Percentiles rank a stretch among this genome's conserved stretches.
Conservation (phyloP, 2,797 vertebrate species). For the Sebastes vulpes region DNA sequence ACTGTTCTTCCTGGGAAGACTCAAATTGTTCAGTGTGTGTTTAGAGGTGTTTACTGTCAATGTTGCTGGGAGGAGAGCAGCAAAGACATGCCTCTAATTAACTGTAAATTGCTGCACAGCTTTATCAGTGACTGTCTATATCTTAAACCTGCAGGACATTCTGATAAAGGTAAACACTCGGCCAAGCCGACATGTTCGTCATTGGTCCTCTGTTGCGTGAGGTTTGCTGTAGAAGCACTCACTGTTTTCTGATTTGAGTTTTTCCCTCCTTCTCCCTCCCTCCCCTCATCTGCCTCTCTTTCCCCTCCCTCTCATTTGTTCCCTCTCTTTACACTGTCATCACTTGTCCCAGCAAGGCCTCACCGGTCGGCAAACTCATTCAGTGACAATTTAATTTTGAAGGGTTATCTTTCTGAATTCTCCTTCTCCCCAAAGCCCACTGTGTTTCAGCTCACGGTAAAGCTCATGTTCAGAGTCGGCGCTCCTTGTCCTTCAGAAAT, state of each 20-base stretch:
- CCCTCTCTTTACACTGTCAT: conserved; percentile 7
- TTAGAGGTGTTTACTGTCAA: conserved; percentile 53
- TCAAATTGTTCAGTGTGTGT: background rate
- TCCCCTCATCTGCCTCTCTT: background rate
- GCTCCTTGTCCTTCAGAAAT: conserved; percentile 28
- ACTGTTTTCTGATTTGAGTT: background rate
- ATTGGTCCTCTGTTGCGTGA: background rate
- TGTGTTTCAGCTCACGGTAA: conserved; percentile 19
- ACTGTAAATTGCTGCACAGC: background rate
- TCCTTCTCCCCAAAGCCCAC: conserved; percentile 17
- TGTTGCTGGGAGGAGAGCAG: conserved; percentile 9
- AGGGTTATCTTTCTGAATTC: conserved; percentile 62
- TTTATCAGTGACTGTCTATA: background rate
- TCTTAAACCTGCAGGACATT: background rate
- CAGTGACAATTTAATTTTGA: conserved; percentile 57
- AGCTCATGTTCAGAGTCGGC: conserved; percentile 10
- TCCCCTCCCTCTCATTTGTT: conserved; percentile 10
- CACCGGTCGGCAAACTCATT: conserved; percentile 38
- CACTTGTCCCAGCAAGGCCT: conserved; percentile 34
- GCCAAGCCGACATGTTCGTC: background rate
- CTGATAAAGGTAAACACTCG: background rate
- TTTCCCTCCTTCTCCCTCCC: background rate
- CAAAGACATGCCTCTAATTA: background rate
- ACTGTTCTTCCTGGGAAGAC: background rate
- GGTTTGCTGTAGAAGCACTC: background rate